phyloP scores from a whole-genome alignment of 2,113 vertebrate species.

The Phyllostomus hastatus region DNA sequence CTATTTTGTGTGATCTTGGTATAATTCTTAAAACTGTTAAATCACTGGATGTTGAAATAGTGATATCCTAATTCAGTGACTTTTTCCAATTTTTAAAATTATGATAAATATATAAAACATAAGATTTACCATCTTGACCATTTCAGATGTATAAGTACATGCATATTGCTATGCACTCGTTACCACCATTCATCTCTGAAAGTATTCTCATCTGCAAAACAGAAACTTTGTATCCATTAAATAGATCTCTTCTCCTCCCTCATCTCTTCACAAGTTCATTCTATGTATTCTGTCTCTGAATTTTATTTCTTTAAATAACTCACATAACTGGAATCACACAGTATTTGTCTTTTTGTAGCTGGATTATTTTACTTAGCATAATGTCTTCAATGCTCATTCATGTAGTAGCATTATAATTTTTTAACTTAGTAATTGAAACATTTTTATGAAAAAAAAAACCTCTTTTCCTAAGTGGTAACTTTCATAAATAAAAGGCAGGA shows the following conservation, averaged over 20 bases:
- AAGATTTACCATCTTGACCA: background rate
- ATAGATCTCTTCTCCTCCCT: background rate
- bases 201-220: background rate
- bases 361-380: background rate
- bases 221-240: background rate
- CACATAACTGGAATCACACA: background rate
- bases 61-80: background rate
- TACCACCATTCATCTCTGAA: background rate
- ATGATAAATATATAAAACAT: background rate
- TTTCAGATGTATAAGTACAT: background rate
- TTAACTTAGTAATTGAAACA: background rate
- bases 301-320: background rate
- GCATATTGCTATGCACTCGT: rapidly evolving
- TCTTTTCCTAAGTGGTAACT: background rate
- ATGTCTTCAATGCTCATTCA: background rate
- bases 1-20: background rate
- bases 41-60: background rate
- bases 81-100: background rate
- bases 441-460: background rate
- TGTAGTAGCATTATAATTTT: background rate
- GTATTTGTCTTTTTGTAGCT: background rate
- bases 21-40: background rate
- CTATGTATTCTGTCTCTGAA: background rate
- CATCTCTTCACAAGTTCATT: background rate
- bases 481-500: background rate